Conservation (phyloP, 1,140 invertebrate genomes). For the Thaumatotibia leucotreta region DNA sequence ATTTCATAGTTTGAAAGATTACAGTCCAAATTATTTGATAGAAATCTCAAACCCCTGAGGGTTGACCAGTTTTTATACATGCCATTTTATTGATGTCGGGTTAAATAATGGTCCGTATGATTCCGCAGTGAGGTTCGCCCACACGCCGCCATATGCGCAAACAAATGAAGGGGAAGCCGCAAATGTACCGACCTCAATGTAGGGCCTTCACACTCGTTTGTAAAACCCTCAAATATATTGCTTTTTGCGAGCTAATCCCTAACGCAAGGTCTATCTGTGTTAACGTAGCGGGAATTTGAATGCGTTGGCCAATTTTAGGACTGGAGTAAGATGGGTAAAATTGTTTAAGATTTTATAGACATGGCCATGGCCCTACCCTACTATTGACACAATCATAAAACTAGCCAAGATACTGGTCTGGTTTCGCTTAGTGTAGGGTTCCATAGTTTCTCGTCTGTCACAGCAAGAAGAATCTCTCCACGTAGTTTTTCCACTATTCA, state of each 20-base stretch:
- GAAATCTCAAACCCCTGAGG: background rate
- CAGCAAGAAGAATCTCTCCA: too few relatives aligned
- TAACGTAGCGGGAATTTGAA: background rate
- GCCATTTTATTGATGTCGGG: background rate
- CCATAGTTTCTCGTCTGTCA: too few relatives aligned
- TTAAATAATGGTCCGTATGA: background rate
- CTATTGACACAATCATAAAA: background rate
- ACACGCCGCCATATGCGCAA: conserved; percentile 9
- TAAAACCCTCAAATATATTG: conserved; percentile 25
- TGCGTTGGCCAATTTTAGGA: background rate
- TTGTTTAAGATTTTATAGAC: background rate
- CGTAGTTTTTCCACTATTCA: too few relatives aligned
- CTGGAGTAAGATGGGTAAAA: background rate
- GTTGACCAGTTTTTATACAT: background rate
- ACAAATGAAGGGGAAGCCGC: conserved; percentile 26
- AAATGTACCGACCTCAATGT: conserved; percentile 12
- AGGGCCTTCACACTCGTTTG: conserved; percentile 17
- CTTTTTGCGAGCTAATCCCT: background rate
- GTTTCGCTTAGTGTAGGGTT: too few relatives aligned
- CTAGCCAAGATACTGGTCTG: too few relatives aligned
- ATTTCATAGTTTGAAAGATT: too few relatives aligned
- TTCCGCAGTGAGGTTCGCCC: background rate
- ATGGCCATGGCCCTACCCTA: background rate
- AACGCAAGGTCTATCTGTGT: background rate
- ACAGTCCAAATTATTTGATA: too few relatives aligned